Percentiles rank a stretch among this genome's conserved stretches.
These are phyloP conservation scores for Meteorus sp. DNA, from an alignment of 1,140 invertebrate species.

Conservation along the genomic window DNA sequence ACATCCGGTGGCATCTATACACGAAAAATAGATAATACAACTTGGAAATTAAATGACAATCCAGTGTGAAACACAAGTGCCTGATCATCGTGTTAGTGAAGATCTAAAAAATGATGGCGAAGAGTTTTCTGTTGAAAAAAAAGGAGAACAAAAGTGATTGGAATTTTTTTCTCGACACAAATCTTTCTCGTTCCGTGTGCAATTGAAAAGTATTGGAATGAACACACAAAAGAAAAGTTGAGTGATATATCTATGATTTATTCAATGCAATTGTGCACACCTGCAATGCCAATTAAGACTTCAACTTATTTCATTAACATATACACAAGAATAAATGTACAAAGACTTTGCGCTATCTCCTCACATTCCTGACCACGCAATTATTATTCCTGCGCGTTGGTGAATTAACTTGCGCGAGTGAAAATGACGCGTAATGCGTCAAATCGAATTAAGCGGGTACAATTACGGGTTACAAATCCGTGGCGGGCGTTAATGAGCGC, in stretches of 20 bases:
- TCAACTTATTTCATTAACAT: no score
- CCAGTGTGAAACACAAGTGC: not conserved
- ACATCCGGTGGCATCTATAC: constrained; percentile 44
- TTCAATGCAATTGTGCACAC: constrained; percentile 12
- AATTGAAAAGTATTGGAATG: no score
- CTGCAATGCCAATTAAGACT: constrained; percentile 16
- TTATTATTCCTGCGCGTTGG: not conserved
- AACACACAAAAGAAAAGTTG: no score
- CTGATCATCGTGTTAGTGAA: not conserved
- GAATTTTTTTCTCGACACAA: constrained; percentile 1
- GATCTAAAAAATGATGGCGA: not conserved
- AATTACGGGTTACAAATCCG: constrained; percentile 56
- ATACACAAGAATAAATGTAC: no score
- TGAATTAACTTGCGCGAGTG: constrained; percentile 13
- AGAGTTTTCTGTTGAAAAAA: not conserved
- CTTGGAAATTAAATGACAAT: constrained; percentile 16
- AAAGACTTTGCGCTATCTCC: constrained; percentile 28
- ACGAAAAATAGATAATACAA: not conserved
- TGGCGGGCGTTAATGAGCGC: constrained; percentile 56
- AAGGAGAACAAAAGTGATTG: not conserved
- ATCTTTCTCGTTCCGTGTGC: no score
- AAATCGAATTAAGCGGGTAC: constrained; percentile 54
- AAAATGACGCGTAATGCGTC: constrained; percentile 45
- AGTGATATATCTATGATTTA: not conserved
- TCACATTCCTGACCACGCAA: constrained; percentile 14